phyloP scores from a whole-genome alignment of 2,797 vertebrate genomes.

The Morus bassanus region DNA sequence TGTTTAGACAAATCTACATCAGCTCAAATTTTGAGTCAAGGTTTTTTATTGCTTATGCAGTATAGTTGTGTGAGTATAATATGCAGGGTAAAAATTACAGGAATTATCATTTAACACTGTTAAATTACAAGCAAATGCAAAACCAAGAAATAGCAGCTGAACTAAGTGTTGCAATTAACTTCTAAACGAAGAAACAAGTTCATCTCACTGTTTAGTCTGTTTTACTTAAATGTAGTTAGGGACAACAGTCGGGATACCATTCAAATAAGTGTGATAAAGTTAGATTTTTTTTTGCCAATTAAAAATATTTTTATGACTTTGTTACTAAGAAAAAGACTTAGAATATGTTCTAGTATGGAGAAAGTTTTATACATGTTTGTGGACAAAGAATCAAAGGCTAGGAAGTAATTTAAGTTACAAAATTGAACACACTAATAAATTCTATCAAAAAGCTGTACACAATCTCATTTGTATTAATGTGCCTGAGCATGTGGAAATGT shows the following conservation, averaged over 20 bases:
- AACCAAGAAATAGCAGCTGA: not conserved
- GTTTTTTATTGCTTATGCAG: not conserved
- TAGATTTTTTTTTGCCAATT: not conserved
- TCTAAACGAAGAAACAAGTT: not conserved
- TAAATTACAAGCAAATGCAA: not conserved
- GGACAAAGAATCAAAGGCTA: not conserved
- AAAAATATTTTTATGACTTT: not conserved
- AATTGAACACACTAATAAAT: not conserved
- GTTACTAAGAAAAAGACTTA: not conserved
- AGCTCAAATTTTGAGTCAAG: not conserved
- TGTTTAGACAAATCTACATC: not conserved
- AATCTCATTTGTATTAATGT: not conserved
- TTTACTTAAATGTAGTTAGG: not conserved
- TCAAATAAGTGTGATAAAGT: not conserved
- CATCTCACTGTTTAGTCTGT: not conserved
- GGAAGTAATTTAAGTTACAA: not conserved
- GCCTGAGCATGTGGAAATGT: not conserved
- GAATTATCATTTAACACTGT: not conserved
- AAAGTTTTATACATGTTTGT: not conserved
- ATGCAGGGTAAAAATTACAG: not conserved
- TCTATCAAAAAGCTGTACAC: not conserved
- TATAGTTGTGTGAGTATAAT: not conserved
- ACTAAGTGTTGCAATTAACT: not conserved
- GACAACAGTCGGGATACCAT: not conserved
- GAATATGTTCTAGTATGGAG: not conserved